phyloP scores from a whole-genome alignment of 2,888 invertebrate genomes.

The Diabrotica balteata region DNA sequence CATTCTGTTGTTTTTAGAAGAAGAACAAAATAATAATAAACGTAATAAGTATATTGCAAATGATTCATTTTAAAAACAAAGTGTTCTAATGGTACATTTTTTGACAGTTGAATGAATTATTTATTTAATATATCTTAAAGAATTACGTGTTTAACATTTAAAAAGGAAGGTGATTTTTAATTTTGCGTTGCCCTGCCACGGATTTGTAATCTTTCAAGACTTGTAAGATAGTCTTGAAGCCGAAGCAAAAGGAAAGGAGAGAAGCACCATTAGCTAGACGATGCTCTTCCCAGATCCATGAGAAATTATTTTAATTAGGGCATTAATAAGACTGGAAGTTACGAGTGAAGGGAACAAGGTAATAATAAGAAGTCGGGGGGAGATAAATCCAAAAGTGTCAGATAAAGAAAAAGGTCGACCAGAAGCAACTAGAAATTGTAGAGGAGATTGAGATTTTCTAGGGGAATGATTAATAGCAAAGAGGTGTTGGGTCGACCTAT shows the following conservation, averaged over 20 bases:
- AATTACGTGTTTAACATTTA: no score
- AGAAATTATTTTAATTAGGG: conserved; percentile 21
- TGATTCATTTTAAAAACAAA: no score
- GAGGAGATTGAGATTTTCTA: conserved; percentile 18
- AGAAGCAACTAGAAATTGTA: conserved; percentile 6
- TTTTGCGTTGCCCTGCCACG: no score
- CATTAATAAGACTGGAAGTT: conserved; percentile 19
- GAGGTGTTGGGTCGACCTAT: conserved; percentile 5
- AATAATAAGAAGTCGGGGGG: conserved; percentile 9
- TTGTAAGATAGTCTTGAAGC: no score
- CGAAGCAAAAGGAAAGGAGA: background rate
- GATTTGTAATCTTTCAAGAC: no score
- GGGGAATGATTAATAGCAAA: conserved; percentile 6
- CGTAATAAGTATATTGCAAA: no score
- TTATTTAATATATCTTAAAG: no score
- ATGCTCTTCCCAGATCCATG: conserved; percentile 12
- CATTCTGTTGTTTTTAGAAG: no score
- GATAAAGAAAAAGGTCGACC: conserved; percentile 20
- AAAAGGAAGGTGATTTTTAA: no score
- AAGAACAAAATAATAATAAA: no score
- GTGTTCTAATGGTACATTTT: no score
- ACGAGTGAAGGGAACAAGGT: conserved; percentile 14
- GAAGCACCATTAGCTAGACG: conserved; percentile 6
- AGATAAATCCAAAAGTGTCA: conserved; percentile 22
- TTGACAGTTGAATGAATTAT: no score